A percentile compares a stretch with the other conserved stretches of the same genome.
These are phyloP conservation scores for Agrochola lota DNA, from an alignment of 2,888 invertebrate species.

Conservation along the genomic window DNA sequence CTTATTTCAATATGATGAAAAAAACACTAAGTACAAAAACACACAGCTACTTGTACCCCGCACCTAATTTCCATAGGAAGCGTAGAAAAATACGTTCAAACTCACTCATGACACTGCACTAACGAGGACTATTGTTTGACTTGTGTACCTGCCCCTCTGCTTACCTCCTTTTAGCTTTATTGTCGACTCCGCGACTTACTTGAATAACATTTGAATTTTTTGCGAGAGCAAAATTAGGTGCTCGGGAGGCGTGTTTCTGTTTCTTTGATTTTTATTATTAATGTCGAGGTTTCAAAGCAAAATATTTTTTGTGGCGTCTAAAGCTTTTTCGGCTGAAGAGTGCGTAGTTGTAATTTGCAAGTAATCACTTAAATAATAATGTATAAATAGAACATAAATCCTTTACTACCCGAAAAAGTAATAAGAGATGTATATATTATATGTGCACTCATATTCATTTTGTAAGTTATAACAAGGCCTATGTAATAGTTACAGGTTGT, in stretches of 20 bases:
- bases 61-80: conserved; percentile 57
- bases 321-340: rapidly evolving
- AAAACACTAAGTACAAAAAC: background rate
- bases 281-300: background rate
- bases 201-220: conserved; percentile 55
- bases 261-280: conserved; percentile 23
- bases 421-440: no score
- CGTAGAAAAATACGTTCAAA: conserved; percentile 58
- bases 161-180: conserved; percentile 31
- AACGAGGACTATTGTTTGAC: conserved; percentile 61
- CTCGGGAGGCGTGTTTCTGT: background rate
- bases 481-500: no score
- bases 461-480: no score
- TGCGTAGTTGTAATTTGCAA: background rate
- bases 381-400: no score
- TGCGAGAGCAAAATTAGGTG: conserved; percentile 25
- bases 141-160: conserved; percentile 52
- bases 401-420: no score
- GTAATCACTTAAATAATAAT: background rate
- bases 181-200: conserved; percentile 37
- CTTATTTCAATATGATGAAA: background rate
- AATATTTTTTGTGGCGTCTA: background rate
- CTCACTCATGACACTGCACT: conserved; percentile 53
- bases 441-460: no score
- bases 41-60: background rate